Evolutionary conservation across 2,888 invertebrate genomes (phyloP).

Genomic region (Phengaris arion): DNA sequence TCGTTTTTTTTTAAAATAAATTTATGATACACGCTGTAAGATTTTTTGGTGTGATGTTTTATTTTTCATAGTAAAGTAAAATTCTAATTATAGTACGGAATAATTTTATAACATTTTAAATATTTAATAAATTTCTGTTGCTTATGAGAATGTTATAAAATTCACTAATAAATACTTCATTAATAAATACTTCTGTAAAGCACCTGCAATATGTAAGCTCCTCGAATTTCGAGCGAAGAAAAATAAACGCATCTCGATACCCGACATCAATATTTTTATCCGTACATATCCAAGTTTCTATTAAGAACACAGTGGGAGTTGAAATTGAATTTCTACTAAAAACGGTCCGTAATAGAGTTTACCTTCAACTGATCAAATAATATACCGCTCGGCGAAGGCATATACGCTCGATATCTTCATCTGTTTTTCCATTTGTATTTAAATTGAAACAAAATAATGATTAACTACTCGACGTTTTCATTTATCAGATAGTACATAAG

Average conservation of each 20-base stretch:
- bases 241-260: background rate
- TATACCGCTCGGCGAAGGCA: conserved; percentile 56
- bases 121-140: no score
- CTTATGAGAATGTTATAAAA: no score
- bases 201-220: background rate
- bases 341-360: conserved; percentile 73
- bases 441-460: conserved; percentile 40
- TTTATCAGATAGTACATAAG: no score
- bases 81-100: background rate
- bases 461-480: conserved; percentile 39
- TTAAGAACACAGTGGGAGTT: conserved; percentile 59
- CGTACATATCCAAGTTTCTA: conserved; percentile 51
- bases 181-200: background rate
- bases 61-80: background rate
- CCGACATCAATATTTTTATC: conserved; percentile 1
- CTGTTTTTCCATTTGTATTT: conserved; percentile 24
- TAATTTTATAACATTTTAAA: background rate
- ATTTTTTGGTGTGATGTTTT: background rate
- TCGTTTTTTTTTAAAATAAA: conserved; percentile 34
- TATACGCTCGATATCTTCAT: conserved; percentile 42
- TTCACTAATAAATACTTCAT: no score
- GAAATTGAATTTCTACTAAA: conserved; percentile 74
- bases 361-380: conserved; percentile 68
- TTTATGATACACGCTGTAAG: conserved; percentile 30
- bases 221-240: background rate